phyloP scores from a whole-genome alignment of 2,888 invertebrate genomes.

The Scaptomyza caliginosa region DNA sequence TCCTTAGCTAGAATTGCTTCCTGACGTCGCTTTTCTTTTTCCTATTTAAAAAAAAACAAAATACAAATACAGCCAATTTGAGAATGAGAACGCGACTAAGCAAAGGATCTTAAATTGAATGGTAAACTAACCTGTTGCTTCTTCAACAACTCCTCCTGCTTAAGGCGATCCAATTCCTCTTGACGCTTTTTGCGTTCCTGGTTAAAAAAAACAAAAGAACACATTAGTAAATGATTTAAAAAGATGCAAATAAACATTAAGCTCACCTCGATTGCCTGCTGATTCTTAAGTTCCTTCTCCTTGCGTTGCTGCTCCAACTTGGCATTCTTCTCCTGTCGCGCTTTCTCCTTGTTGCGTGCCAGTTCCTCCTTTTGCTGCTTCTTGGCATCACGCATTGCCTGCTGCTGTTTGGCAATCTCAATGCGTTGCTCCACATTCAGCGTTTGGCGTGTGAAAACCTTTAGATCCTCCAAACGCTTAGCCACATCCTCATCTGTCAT shows the following conservation, averaged over 20 bases:
- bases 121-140: constrained; percentile 90
- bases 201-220: constrained; percentile 66
- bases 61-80: constrained; percentile 42
- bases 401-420: constrained; percentile 89
- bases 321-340: constrained; percentile 88
- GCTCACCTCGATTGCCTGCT: constrained; percentile 94
- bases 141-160: constrained; percentile 92
- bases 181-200: constrained; percentile 94
- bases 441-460: constrained; percentile 87
- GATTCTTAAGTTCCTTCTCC: constrained; percentile 92
- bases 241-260: not conserved
- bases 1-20: constrained; percentile 95
- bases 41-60: constrained; percentile 86
- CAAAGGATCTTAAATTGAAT: not conserved
- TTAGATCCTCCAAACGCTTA: constrained; percentile 89
- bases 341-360: constrained; percentile 86
- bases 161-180: constrained; percentile 93
- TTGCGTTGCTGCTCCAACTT: constrained; percentile 92
- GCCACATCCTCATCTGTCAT: constrained; percentile 93
- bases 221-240: not conserved
- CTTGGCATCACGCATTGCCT: constrained; percentile 90
- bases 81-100: constrained; percentile 31
- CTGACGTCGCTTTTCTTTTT: constrained; percentile 95
- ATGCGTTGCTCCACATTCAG: constrained; percentile 91
- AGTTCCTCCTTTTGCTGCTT: constrained; percentile 88